Conservation (phyloP, 2,888 invertebrate species). For the Deilephila elpenor region DNA sequence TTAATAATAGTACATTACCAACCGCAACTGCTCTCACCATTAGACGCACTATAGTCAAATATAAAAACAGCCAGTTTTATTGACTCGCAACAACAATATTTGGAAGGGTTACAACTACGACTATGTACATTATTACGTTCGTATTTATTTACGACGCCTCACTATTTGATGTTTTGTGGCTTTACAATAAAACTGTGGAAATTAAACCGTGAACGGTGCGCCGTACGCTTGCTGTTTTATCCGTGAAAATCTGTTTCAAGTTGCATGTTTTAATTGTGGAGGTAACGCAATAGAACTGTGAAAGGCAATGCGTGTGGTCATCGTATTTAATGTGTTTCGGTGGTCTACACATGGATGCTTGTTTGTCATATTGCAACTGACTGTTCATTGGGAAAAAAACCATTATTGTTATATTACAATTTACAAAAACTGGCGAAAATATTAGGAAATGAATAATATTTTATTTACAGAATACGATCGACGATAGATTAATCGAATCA, state of each 20-base stretch:
- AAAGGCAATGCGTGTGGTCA: slow-evolving; percentile 59
- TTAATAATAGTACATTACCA: too few species aligned
- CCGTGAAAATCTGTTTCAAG: slow-evolving; percentile 72
- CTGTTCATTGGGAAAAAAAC: too few species aligned
- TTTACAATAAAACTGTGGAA: slow-evolving; percentile 45
- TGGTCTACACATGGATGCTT: background rate
- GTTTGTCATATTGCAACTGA: background rate
- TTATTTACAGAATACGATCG: too few species aligned
- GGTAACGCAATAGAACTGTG: slow-evolving; percentile 51
- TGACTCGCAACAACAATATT: background rate
- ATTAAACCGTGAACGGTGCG: slow-evolving; percentile 49
- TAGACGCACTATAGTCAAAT: too few species aligned
- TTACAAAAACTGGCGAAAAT: too few species aligned
- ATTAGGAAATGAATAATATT: too few species aligned
- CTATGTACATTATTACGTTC: background rate
- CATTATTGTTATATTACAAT: too few species aligned
- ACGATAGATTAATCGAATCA: too few species aligned
- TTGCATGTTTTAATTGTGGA: slow-evolving; percentile 58
- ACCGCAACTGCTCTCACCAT: too few species aligned
- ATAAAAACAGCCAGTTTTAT: too few species aligned
- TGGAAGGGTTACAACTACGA: background rate
- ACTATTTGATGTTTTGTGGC: slow-evolving; percentile 26
- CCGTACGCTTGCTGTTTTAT: slow-evolving; percentile 39
- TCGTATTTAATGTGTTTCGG: slow-evolving; percentile 34
- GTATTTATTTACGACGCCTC: slow-evolving; percentile 1